A percentile compares a stretch with the other conserved stretches of the same genome.
Conservation (phyloP, 2,888 invertebrate species). For the Himalopsyche japonica region DNA sequence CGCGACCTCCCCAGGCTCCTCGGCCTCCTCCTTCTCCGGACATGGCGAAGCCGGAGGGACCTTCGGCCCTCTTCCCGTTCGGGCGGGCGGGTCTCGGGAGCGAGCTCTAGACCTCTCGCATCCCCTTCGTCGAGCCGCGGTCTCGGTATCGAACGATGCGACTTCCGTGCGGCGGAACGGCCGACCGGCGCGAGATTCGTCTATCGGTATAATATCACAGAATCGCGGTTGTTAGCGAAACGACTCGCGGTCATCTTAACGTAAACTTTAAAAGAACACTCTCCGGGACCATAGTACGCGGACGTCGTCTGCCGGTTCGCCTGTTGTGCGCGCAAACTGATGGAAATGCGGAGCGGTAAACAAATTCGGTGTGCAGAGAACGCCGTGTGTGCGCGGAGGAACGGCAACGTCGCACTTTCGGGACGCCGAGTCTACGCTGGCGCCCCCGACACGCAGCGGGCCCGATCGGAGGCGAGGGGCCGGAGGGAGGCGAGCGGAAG, state of each 20-base stretch:
- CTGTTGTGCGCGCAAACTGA: slow-evolving; percentile 3
- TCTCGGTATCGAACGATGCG: not conserved
- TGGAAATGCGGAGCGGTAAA: slow-evolving; percentile 21
- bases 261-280: slow-evolving; percentile 10
- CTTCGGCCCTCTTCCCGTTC: slow-evolving; percentile 11
- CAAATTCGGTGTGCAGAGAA: slow-evolving; percentile 25
- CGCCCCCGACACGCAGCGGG: slow-evolving; percentile 54
- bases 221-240: slow-evolving; percentile 13
- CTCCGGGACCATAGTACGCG: slow-evolving; percentile 19
- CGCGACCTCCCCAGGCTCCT: slow-evolving; percentile 53
- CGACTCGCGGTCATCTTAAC: slow-evolving; percentile 36
- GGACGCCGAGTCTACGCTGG: slow-evolving; percentile 60
- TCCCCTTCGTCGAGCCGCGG: not conserved
- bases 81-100: not conserved
- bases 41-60: slow-evolving; percentile 3
- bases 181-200: slow-evolving; percentile 6
- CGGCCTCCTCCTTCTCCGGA: slow-evolving; percentile 25
- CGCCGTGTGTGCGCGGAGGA: slow-evolving; percentile 6
- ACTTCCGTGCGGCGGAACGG: not conserved
- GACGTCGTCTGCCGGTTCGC: not conserved
- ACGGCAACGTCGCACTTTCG: slow-evolving; percentile 57
- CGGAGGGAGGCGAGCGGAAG: slow-evolving; percentile 42
- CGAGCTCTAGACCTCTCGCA: not conserved
- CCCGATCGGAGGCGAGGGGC: slow-evolving; percentile 41
- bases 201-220: slow-evolving; percentile 10